Evolutionary conservation across 64 coral and sea anemone genomes (phyloP), one percentile per base, ranked within the genome.

Genomic region (Montipora cactus): DNA sequence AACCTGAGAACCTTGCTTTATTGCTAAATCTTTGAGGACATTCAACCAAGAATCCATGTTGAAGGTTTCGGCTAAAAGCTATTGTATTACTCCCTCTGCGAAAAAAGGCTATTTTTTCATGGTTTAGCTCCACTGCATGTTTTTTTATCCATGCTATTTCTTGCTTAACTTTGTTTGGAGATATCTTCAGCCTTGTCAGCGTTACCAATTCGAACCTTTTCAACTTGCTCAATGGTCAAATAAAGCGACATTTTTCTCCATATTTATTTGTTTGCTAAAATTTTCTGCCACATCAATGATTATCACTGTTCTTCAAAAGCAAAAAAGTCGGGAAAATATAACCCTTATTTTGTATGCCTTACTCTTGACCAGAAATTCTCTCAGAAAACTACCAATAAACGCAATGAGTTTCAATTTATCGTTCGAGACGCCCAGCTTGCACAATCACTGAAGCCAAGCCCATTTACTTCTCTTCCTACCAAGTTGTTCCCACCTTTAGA

Each of bases 181-280:
- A 71, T 7, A 72, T 86, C 28, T 86, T 22, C 49, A 50, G 1
- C 44, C 16, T 59, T 72, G 82, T 86, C 82, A 86, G 70, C 66
- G 64, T 72, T 72, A 70, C 59, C 45, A 50, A 86, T 71, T 86
- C 59, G 21, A 86, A 20, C 23, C 25, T 59, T 84, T 84, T 62
- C 28, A 67, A 45, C 19, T 71, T 72, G 82, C 46, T 16, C 64
- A 21, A 23, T 72, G 13, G 57, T 68, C 81, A 84, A 84, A 84
- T 59, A 84, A 50, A 67, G 4, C 1, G 37, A 19, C 68, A 71
- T 86, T 62, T 71, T 86, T 64, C 28, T 57, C 47, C 82, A 72
- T 86, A 64, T 86, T 86, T 71, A 86, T 72, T 86, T 86, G 66
- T 86, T 72, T 86, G 82, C 59, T 15, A 6, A 47, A 67, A 47